Base-by-base conservation (phyloP, 1,140 invertebrate species). In the Lutraria rhynchaena region DNA sequence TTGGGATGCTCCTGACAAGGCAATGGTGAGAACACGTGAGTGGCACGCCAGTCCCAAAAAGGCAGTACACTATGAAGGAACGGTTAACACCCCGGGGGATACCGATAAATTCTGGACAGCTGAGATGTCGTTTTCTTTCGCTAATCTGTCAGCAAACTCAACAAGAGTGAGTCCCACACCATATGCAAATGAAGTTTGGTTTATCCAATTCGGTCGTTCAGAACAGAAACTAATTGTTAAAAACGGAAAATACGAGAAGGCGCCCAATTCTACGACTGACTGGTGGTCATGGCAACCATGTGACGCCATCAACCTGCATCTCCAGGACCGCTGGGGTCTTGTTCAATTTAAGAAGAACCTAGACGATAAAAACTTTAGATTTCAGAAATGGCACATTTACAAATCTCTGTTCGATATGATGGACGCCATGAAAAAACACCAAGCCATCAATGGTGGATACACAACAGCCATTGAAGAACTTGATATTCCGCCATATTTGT, bases 201-300 rank as follows among this genome's bases (percentile, higher is more conserved):
- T 77, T 55, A 3, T 77, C 13, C 74, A 77, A 27, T 77, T 77
- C 19, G 74, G 58, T 9, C 35, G 74, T 22, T 77, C 74, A 37
- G 74, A 77, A n/a, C 58, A 77, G 29, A 63, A 63, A 4, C 31
- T 77, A 19, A 51, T n/a, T 19, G 60, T 63, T 17, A 46, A 11
- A 11, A 41, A 77, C 27, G 74, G 74, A 44, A 44, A 53, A 35
- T 77, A 77, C 44, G 15, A 65, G 15, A 65, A 65, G 17, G 44
- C 33, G 27, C 22, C 27, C 1, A 29, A 31, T n/a, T 63, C 58
- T 3, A 65, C 57, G 3, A 65, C 41, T 13, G 35, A 53, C 5
- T 77, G 74, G 74, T 75, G 71, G 71, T 63, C 74, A 53, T 77
- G 74, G 74, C 44, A 55, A 37, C 74, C 41, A n/a, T 63, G 58